Evolutionary conservation across 2,797 vertebrate species (phyloP).

Genomic region (Poecilia velifera): DNA sequence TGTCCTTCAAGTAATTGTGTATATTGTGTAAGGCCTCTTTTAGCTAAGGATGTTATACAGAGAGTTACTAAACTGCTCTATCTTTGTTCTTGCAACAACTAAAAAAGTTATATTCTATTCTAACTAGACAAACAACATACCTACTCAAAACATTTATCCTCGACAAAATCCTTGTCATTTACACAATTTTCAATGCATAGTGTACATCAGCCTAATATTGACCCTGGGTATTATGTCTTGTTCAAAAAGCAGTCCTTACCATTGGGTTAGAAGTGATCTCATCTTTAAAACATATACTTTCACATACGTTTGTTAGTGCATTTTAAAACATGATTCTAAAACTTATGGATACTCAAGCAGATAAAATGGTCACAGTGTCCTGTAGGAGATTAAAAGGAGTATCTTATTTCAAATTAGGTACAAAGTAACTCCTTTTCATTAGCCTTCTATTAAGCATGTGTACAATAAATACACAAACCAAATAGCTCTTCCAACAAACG

Average conservation of each 20-base stretch:
- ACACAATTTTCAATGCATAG: neutral
- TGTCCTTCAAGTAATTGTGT: too few relatives aligned
- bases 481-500: conserved; percentile 30
- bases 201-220: neutral
- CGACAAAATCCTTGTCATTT: too few relatives aligned
- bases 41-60: too few relatives aligned
- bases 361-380: neutral
- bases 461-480: conserved; percentile 29
- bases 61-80: too few relatives aligned
- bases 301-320: neutral
- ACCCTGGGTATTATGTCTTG: neutral
- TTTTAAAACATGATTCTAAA: neutral
- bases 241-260: neutral
- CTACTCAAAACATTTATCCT: too few relatives aligned
- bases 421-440: neutral
- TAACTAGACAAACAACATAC: too few relatives aligned
- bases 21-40: too few relatives aligned
- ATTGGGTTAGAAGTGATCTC: neutral
- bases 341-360: neutral
- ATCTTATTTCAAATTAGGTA: neutral
- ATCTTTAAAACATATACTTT: neutral
- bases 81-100: too few relatives aligned
- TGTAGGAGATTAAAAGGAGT: neutral
- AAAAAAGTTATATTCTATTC: too few relatives aligned
- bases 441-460: conserved; percentile 13